Evolutionary conservation across 2,888 invertebrate species (phyloP).

Genomic region (Pyrocoelia pectoralis): DNA sequence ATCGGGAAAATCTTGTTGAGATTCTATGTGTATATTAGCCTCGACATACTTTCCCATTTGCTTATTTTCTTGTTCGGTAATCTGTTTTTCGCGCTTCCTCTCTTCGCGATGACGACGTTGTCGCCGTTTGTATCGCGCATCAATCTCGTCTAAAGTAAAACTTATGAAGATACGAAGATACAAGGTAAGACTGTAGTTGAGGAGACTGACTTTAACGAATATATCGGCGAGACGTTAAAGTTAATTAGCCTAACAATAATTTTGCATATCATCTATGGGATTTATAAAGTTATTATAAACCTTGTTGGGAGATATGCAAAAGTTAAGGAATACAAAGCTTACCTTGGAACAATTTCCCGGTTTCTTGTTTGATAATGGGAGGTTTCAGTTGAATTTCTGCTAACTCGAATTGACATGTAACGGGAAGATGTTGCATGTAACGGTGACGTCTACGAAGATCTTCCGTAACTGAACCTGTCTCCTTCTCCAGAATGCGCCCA

Average conservation of each 20-base stretch:
- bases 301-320: background rate
- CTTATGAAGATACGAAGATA: background rate
- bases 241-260: conserved; percentile 55
- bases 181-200: conserved; percentile 47
- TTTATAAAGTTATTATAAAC: background rate
- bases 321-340: conserved; percentile 31
- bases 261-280: conserved; percentile 38
- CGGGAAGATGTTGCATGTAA: conserved; percentile 86
- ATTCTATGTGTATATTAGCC: conserved; percentile 71
- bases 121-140: conserved; percentile 73
- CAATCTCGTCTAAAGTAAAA: conserved; percentile 70
- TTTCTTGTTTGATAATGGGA: conserved; percentile 73
- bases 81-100: conserved; percentile 78
- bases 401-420: conserved; percentile 89
- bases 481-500: conserved; percentile 87
- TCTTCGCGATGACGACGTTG: conserved; percentile 80
- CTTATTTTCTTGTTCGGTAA: conserved; percentile 75
- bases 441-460: conserved; percentile 78
- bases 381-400: conserved; percentile 85
- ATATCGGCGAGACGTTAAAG: conserved; percentile 44
- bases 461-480: conserved; percentile 85
- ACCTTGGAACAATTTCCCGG: conserved; percentile 77
- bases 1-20: conserved; percentile 66
- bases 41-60: conserved; percentile 72
- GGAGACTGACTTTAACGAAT: conserved; percentile 55